Evolutionary conservation across 2,797 vertebrate species (phyloP), one percentile per base, ranked within the genome.

Genomic region (Melanotaenia parkinsoni): DNA sequence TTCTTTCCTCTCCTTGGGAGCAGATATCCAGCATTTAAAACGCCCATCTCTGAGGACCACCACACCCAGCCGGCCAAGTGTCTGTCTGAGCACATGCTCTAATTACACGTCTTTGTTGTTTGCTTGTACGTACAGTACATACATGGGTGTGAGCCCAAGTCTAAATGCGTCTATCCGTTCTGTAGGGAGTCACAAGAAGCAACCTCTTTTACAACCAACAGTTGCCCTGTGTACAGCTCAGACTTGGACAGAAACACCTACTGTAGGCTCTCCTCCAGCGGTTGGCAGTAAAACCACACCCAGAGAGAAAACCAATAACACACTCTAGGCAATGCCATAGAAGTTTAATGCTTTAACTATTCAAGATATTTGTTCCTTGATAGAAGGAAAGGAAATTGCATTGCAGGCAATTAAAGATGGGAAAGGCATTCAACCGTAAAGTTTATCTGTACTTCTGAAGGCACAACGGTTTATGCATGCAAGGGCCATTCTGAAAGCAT

Each of bases 211-310:
- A 68, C 72, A 74, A 80, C 74, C 87, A 89, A 74, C 87, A 84
- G 87, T 74, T 90, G 79, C 86, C 84, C 76, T 69, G 56, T 92
- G 86, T 79, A 74, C 62, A 60, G 82, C 85, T 67, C 71, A 10
- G 79, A 91, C 85, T 64, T 83, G 79, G 65, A 89, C 84, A 89
- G 68, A 40, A 62, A 92, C 83, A 92, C 83, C 84, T 89, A 79
- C 80, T 86, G 88, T 86, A 69, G 72, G 66, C 90, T 71, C 64
- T 62, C 80, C 79, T 86, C 76, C 77, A 74, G 90, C 64, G 83
- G 88, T 83, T 87, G 70, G 79, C 81, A 90, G 80, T 77, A 82
- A 92, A 93, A 84, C 88, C 89, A 88, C 82, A 92, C 88, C 87
- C 90, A 83, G 51, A 72, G 86, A 87, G 92, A 90, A 91, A 88